Evolutionary conservation across 1,140 invertebrate species (phyloP), one percentile per base, ranked within the genome.

Genomic region (Aricia agestis): DNA sequence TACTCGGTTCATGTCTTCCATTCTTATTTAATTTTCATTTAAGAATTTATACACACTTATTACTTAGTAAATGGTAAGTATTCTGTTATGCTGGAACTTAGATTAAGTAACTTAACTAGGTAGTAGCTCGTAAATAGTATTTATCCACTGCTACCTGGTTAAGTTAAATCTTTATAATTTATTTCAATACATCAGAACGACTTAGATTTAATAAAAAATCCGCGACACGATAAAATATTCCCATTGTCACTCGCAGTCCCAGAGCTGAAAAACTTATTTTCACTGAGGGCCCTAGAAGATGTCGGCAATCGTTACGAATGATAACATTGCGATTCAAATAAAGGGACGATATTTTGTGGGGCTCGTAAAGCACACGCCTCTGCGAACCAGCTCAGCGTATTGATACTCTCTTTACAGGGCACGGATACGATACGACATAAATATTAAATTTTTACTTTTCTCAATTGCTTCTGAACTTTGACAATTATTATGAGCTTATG

Each of bases 271-370:
- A 80, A 80, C 77, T 80, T 80, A 82, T 82, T 83, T 63, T 79
- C 74, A 79, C 73, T 74, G 73, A 80, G 82, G 74, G 72, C 74
- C 75, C 80, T 82, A 70, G 70, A 76, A 79, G 77, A 78, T 76
- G 78, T 75, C 76, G 75, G 76, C 74, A 80, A 80, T 79, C 72
- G 79, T 57, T 74, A 75, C 74, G 78, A 78, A 82, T 83, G 80
- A 84, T 84, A 84, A 83, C 80, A 82, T 82, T 76, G 76, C 74
- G 81, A 82, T 85, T 82, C 80, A 82, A 81, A 83, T 82, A 85
- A 83, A 85, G 83, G 81, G 80, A 74, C 77, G 76, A 78, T 81
- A 85, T 85, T 81, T 83, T 79, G 81, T 74, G 77, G 77, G 77
- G 67, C 74, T 83, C 83, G 76, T 85, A 85, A 85, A 83, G 76